Percentiles rank a stretch among this genome's conserved stretches.
phyloP scores from a whole-genome alignment of 2,888 invertebrate species.

The Trissolcus brochymenae region DNA sequence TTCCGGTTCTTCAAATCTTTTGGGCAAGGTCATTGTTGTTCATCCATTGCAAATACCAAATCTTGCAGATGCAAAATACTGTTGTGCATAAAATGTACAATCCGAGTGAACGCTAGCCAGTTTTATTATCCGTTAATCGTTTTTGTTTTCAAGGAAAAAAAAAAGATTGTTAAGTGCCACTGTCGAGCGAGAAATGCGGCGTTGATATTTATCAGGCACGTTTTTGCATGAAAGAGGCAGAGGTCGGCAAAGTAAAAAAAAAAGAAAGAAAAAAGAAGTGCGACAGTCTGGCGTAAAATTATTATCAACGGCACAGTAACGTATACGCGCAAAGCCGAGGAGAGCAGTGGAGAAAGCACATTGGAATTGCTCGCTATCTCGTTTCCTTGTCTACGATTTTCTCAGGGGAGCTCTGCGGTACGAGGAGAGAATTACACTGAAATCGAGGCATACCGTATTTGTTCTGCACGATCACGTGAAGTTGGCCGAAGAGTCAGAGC shows the following conservation, averaged over 20 bases:
- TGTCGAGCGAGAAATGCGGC: conserved; percentile 39
- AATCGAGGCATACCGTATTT: conserved; percentile 37
- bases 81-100: not conserved
- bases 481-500: conserved; percentile 65
- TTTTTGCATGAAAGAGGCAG: conserved; percentile 34
- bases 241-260: conserved; percentile 14
- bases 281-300: conserved; percentile 57
- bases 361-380: conserved; percentile 47
- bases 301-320: conserved; percentile 54
- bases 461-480: conserved; percentile 42
- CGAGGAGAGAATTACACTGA: conserved; percentile 41
- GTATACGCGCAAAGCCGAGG: conserved; percentile 14
- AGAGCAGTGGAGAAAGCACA: conserved; percentile 54
- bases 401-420: conserved; percentile 32
- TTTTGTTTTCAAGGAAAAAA: not conserved
- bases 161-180: conserved; percentile 22
- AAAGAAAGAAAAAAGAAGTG: conserved; percentile 41
- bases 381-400: conserved; percentile 39
- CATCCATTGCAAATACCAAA: too few species aligned
- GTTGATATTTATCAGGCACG: conserved; percentile 48
- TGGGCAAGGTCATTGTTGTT: too few species aligned
- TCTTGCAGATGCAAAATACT: not conserved
- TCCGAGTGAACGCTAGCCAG: conserved; percentile 13
- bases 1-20: too few species aligned
- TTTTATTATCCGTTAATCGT: conserved; percentile 24